Evolutionary conservation across 2,888 invertebrate genomes (phyloP).

Genomic region (Ligdia adustata): DNA sequence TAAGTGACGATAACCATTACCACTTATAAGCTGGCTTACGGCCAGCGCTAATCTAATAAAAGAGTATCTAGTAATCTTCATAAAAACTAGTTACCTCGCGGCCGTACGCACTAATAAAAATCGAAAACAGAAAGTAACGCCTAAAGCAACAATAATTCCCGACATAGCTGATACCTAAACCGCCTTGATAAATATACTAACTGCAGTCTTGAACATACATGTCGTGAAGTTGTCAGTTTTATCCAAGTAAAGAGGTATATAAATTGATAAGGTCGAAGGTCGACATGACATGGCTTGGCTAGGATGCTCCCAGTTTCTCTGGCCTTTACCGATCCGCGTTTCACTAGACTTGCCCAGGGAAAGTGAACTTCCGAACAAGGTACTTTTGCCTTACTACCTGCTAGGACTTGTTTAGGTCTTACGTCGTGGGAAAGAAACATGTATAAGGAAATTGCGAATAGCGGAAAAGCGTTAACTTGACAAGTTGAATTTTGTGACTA

Average conservation of each 20-base stretch:
- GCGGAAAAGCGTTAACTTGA: no score
- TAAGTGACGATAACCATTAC: no score
- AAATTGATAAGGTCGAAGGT: slow-evolving; percentile 53
- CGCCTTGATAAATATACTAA: slow-evolving; percentile 10
- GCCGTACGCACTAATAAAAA: not conserved
- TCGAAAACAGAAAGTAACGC: slow-evolving; percentile 15
- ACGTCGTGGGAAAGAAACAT: slow-evolving; percentile 45
- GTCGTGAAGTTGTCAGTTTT: slow-evolving; percentile 9
- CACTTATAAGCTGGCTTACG: no score
- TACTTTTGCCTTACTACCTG: slow-evolving; percentile 51
- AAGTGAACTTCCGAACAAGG: slow-evolving; percentile 57
- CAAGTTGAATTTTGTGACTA: no score
- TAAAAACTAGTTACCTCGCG: not conserved
- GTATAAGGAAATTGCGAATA: not conserved
- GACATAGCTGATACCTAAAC: not conserved
- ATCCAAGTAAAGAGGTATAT: slow-evolving; percentile 15
- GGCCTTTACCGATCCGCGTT: slow-evolving; percentile 59
- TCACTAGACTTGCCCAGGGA: slow-evolving; percentile 47
- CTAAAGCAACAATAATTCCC: slow-evolving; percentile 4
- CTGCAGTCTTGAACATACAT: slow-evolving; percentile 10
- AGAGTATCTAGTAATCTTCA: not conserved
- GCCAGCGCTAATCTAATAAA: no score
- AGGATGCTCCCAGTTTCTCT: slow-evolving; percentile 63
- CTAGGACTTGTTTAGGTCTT: slow-evolving; percentile 49
- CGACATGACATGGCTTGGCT: slow-evolving; percentile 44